Conservation (phyloP, 2,888 invertebrate genomes). For the Volucella inanis region DNA sequence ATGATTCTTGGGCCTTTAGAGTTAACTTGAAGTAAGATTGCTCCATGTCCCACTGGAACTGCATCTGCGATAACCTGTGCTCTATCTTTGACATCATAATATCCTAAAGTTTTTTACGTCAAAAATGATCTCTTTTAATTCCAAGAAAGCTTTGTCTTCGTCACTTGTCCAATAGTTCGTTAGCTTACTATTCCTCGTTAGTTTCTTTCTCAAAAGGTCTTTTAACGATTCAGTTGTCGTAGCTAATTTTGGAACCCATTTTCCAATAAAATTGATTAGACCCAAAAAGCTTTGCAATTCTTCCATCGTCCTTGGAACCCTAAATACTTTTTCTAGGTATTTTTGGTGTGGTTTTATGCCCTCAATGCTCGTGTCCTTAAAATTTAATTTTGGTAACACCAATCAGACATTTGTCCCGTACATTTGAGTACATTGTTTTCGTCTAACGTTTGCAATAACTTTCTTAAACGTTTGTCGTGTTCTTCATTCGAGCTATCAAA, state of each 20-base stretch:
- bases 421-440: constrained; percentile 38
- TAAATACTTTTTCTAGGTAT: constrained; percentile 34
- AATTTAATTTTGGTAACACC: constrained; percentile 74
- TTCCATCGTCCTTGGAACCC: constrained; percentile 37
- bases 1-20: constrained; percentile 75
- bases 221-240: too few relatives aligned
- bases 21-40: constrained; percentile 78
- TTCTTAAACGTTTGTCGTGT: constrained; percentile 31
- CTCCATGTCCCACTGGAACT: constrained; percentile 78
- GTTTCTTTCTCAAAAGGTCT: not conserved
- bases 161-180: constrained; percentile 16
- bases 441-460: constrained; percentile 17
- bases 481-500: constrained; percentile 36
- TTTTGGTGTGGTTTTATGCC: constrained; percentile 76
- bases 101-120: constrained; percentile 74
- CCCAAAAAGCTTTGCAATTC: constrained; percentile 56
- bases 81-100: constrained; percentile 76
- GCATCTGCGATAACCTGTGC: constrained; percentile 79
- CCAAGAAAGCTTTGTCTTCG: constrained; percentile 24
- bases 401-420: constrained; percentile 31
- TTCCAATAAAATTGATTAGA: constrained; percentile 53
- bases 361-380: constrained; percentile 76
- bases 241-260: not conserved
- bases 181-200: constrained; percentile 33
- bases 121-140: constrained; percentile 45